Evolutionary conservation across 1,140 invertebrate species (phyloP).

Genomic region (Paracyclopina nana): DNA sequence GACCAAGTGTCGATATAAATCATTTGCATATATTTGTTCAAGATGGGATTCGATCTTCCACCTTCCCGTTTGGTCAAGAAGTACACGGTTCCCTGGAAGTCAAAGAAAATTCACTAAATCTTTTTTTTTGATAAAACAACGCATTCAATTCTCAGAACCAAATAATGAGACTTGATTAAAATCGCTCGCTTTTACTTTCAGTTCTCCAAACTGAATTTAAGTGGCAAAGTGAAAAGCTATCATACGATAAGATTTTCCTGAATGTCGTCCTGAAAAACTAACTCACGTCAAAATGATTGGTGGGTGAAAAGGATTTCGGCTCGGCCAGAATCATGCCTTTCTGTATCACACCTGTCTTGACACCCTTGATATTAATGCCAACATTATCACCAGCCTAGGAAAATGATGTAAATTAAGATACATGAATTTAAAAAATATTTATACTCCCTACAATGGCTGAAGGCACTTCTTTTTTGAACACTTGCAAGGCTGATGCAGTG

Average conservation of each 20-base stretch:
- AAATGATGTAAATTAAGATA: too few relatives aligned
- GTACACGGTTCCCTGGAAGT: conserved; percentile 31
- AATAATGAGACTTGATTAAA: too few relatives aligned
- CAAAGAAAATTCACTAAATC: too few relatives aligned
- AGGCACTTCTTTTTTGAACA: conserved; percentile 20
- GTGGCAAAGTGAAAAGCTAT: too few relatives aligned
- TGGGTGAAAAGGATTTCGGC: conserved; percentile 35
- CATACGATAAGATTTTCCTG: too few relatives aligned
- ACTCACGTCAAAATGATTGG: conserved; percentile 12
- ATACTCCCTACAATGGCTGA: too few relatives aligned
- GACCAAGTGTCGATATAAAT: conserved; percentile 64
- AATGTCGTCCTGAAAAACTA: neutral
- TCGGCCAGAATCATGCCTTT: conserved; percentile 61
- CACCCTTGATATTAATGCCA: conserved; percentile 50
- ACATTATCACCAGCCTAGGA: conserved; percentile 58
- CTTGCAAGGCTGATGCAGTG: conserved; percentile 47
- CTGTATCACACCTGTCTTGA: conserved; percentile 47
- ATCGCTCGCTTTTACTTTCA: too few relatives aligned
- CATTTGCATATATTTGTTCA: conserved; percentile 49
- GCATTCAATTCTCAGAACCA: too few relatives aligned
- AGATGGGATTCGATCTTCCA: conserved; percentile 50
- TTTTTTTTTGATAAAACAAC: too few relatives aligned
- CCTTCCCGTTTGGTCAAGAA: conserved; percentile 56
- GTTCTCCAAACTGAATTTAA: too few relatives aligned
- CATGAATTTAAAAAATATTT: too few relatives aligned